Percentiles rank a stretch among this genome's conserved stretches.
phyloP scores from a whole-genome alignment of 2,888 invertebrate genomes.

The Osmoderma eremita region DNA sequence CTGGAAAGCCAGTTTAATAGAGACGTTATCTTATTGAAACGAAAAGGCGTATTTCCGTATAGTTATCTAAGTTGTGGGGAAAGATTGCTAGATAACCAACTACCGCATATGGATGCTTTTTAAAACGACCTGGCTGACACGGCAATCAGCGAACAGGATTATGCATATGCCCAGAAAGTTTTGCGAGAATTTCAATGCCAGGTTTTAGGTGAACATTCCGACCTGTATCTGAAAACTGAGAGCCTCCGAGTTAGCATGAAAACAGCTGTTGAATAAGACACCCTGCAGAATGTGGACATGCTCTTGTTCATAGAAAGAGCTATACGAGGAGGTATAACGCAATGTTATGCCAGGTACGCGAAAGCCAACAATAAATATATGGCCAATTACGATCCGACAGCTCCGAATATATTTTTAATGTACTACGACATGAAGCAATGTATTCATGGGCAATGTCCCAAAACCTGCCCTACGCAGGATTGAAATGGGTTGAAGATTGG shows the following conservation, averaged over 20 bases:
- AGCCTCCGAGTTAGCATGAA: conserved; percentile 46
- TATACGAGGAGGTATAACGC: conserved; percentile 25
- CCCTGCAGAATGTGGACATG: neutral
- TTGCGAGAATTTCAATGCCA: conserved; percentile 51
- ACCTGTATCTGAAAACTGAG: conserved; percentile 23
- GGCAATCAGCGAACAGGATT: conserved; percentile 47
- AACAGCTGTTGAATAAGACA: too few relatives aligned
- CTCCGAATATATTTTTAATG: conserved; percentile 31
- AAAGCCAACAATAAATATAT: conserved; percentile 1
- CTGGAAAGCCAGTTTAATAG: neutral
- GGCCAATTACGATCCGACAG: neutral
- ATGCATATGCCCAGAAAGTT: conserved; percentile 53
- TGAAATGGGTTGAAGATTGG: conserved; percentile 50
- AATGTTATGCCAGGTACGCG: neutral
- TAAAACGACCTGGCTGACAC: neutral
- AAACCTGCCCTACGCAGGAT: conserved; percentile 52
- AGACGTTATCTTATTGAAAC: conserved; percentile 14
- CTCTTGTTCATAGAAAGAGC: conserved; percentile 23
- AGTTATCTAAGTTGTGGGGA: neutral
- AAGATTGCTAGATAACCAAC: too few relatives aligned
- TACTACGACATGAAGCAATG: conserved; percentile 44
- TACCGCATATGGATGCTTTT: neutral
- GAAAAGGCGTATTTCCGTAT: conserved; percentile 52
- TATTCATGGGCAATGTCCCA: conserved; percentile 46
- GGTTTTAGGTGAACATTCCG: conserved; percentile 50